phyloP scores from a whole-genome alignment of 2,888 invertebrate species.

The Dryococelus australis region DNA sequence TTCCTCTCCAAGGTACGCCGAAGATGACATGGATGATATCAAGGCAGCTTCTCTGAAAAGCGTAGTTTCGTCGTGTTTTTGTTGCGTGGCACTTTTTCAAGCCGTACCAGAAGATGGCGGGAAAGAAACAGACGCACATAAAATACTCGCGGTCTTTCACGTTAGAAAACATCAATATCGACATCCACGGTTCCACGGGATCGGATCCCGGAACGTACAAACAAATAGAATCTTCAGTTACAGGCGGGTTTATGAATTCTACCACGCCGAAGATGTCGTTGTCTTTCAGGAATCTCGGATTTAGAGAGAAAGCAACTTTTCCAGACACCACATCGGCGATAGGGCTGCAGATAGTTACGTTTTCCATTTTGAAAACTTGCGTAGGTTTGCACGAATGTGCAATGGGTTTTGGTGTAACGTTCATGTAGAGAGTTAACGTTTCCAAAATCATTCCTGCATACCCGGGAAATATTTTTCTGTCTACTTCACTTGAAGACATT shows the following conservation, averaged over 20 bases:
- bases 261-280: neutral
- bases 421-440: neutral
- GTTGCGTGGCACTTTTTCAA: neutral
- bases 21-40: neutral
- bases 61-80: neutral
- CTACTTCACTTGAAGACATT: neutral
- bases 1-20: slow-evolving; percentile 2
- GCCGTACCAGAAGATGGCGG: neutral
- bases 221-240: neutral
- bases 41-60: neutral
- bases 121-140: neutral
- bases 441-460: neutral
- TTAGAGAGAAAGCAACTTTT: neutral
- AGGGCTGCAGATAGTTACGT: neutral
- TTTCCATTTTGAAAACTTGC: neutral
- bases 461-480: neutral
- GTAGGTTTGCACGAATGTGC: neutral
- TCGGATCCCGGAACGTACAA: neutral
- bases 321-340: neutral
- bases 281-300: neutral
- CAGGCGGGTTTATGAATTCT: neutral
- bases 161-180: neutral
- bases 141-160: neutral
- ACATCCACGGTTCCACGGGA: neutral
- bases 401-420: neutral